Evolutionary conservation across 2,888 invertebrate genomes (phyloP).

Genomic region (Dryobotodes eremita): DNA sequence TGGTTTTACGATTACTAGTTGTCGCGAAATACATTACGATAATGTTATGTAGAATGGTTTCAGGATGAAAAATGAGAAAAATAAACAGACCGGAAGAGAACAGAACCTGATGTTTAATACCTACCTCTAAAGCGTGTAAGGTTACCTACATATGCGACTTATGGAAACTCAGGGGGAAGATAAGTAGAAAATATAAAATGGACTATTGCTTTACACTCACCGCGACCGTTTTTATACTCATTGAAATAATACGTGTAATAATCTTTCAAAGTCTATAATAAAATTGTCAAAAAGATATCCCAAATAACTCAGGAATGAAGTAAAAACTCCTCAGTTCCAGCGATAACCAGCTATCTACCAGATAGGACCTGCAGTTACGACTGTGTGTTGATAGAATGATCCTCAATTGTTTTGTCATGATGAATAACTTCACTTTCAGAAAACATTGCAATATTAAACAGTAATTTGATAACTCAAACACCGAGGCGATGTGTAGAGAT

Average conservation of each 20-base stretch:
- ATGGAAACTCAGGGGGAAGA: not conserved
- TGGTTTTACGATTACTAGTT: not conserved
- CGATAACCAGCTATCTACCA: not conserved
- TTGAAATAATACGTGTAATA: not conserved
- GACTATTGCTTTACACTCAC: not conserved
- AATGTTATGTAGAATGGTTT: not conserved
- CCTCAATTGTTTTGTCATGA: conserved; percentile 6
- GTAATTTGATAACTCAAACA: conserved; percentile 34
- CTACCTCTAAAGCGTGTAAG: not conserved
- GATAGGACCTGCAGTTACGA: not conserved
- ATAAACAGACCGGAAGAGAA: not conserved
- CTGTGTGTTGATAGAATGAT: conserved; percentile 8
- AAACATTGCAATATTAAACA: conserved; percentile 25
- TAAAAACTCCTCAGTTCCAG: not conserved
- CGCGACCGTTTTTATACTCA: not conserved
- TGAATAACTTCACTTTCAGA: conserved; percentile 1
- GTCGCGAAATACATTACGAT: not conserved
- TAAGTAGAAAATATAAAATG: not conserved
- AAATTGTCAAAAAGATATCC: not conserved
- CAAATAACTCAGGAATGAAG: not conserved
- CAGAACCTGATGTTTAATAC: not conserved
- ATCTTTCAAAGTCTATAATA: not conserved
- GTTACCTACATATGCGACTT: not conserved
- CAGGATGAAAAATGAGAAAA: too few species aligned
- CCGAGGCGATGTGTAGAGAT: conserved; percentile 8